phyloP scores from a whole-genome alignment of 2,888 invertebrate species.

The Asteroscopus sphinx region DNA sequence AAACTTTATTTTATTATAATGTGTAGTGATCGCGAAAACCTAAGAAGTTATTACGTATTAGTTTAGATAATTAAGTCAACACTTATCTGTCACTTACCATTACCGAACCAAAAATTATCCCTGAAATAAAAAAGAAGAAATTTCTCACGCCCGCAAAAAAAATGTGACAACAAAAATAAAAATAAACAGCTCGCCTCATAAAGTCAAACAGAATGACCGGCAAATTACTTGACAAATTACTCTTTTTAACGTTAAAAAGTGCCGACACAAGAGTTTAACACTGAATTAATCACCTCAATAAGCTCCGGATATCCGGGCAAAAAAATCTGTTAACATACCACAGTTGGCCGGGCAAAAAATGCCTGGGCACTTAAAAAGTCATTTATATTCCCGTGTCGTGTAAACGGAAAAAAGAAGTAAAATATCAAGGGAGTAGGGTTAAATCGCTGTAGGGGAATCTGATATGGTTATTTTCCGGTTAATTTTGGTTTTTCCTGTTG shows the following conservation, averaged over 20 bases:
- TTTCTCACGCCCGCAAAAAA: constrained; percentile 30
- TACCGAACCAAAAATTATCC: not conserved
- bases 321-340: constrained; percentile 79
- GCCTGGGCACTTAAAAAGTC: constrained; percentile 76
- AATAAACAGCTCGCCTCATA: constrained; percentile 38
- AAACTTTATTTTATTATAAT: too few relatives aligned
- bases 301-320: constrained; percentile 67
- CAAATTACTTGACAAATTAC: constrained; percentile 60
- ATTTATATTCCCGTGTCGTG: constrained; percentile 70
- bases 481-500: constrained; percentile 54
- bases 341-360: constrained; percentile 69
- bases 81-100: not conserved
- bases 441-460: constrained; percentile 41
- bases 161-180: constrained; percentile 17
- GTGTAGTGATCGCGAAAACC: too few relatives aligned
- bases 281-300: constrained; percentile 76
- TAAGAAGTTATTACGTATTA: too few relatives aligned
- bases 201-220: constrained; percentile 41
- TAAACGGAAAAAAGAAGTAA: constrained; percentile 54
- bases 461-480: constrained; percentile 60
- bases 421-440: constrained; percentile 50
- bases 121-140: constrained; percentile 4
- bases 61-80: not conserved
- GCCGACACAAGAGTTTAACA: constrained; percentile 58
- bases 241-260: constrained; percentile 61